Evolutionary conservation across 92 coral and sea anemone species (phyloP).

Genomic region (Palythoa caribaeorum): DNA sequence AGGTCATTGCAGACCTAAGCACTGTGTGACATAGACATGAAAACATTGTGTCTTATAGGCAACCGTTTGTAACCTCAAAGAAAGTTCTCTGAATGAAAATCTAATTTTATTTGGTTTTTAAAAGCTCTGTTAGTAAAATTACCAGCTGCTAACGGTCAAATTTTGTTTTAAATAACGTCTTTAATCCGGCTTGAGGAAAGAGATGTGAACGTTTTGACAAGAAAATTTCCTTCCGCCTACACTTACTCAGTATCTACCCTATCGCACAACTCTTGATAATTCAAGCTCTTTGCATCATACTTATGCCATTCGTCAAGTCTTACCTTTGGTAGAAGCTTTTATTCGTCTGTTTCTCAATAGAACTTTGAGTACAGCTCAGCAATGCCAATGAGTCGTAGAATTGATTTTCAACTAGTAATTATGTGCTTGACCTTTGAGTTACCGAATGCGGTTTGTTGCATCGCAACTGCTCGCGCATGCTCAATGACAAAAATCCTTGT

Average conservation of each 20-base stretch:
- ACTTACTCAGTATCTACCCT: not conserved
- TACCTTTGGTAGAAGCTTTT: not conserved
- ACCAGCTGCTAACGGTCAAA: too few species aligned
- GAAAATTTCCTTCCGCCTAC: not conserved
- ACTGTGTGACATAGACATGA: not conserved
- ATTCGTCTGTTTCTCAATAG: not conserved
- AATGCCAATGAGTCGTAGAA: not conserved
- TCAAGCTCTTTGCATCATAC: not conserved
- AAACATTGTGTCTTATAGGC: too few species aligned
- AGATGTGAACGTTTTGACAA: not conserved
- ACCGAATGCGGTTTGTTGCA: not conserved
- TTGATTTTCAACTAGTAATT: not conserved
- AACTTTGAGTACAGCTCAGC: not conserved
- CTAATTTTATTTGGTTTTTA: too few species aligned
- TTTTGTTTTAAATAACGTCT: too few species aligned
- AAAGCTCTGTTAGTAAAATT: too few species aligned
- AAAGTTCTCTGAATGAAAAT: too few species aligned
- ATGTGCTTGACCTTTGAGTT: not conserved
- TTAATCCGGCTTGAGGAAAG: not conserved
- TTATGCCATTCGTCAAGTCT: not conserved
- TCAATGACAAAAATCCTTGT: not conserved
- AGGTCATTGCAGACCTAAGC: not conserved
- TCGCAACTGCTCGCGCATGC: not conserved
- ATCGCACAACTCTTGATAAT: not conserved
- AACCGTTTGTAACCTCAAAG: too few species aligned